A percentile compares a stretch with the other conserved stretches of the same genome.
Evolutionary conservation across 2,797 vertebrate genomes (phyloP).

Genomic region (Rachycentron canadum): DNA sequence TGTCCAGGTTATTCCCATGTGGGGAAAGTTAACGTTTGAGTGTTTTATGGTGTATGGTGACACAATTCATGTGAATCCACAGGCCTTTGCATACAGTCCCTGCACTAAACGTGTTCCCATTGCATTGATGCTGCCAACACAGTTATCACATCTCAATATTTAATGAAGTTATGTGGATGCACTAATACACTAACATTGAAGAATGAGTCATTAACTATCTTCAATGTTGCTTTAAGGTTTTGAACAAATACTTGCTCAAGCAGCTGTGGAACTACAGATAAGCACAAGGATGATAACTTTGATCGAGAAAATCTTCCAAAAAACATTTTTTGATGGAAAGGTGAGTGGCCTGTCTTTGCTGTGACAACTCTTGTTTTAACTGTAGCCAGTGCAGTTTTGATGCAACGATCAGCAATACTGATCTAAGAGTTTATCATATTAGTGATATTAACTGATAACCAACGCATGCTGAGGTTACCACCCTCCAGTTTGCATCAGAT

Average conservation of each 20-base stretch:
- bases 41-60: too few relatives aligned
- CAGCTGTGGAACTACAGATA: background rate
- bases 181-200: too few relatives aligned
- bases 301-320: background rate
- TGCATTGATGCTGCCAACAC: too few relatives aligned
- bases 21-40: background rate
- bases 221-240: too few relatives aligned
- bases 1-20: constrained; percentile 17
- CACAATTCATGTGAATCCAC: too few relatives aligned
- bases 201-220: too few relatives aligned
- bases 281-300: background rate
- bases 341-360: background rate
- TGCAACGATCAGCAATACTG: too few relatives aligned
- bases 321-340: background rate
- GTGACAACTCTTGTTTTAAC: background rate
- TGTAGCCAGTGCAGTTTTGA: background rate
- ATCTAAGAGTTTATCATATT: too few relatives aligned
- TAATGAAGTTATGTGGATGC: too few relatives aligned
- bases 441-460: background rate
- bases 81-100: too few relatives aligned
- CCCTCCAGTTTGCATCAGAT: background rate
- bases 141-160: too few relatives aligned
- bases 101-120: too few relatives aligned
- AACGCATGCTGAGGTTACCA: background rate
- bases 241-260: background rate